Conservation (phyloP, 1,140 invertebrate genomes). For the Atopsyche davidsoni region DNA sequence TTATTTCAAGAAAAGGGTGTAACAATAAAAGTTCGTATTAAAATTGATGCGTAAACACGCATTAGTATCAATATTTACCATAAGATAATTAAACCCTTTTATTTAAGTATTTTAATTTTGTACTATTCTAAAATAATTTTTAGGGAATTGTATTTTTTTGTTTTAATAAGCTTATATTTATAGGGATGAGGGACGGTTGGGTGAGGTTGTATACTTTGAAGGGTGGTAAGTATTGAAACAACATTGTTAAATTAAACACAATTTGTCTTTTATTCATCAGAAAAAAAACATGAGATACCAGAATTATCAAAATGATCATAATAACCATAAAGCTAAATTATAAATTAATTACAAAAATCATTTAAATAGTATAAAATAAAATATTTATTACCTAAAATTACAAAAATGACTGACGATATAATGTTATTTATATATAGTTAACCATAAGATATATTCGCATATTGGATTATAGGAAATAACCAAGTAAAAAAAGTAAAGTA, state of each 20-base stretch:
- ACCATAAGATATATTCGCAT: constrained; percentile 8
- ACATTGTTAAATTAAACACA: constrained; percentile 22
- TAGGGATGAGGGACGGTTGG: too few relatives aligned
- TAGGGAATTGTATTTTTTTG: too few relatives aligned
- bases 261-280: constrained; percentile 28
- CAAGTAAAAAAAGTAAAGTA: constrained; percentile 10
- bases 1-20: too few relatives aligned
- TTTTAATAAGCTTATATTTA: too few relatives aligned
- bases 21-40: too few relatives aligned
- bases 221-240: too few relatives aligned
- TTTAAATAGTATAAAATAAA: constrained; percentile 29
- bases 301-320: constrained; percentile 23
- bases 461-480: constrained; percentile 10
- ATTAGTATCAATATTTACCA: too few relatives aligned
- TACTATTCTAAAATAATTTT: too few relatives aligned
- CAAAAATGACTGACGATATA: constrained; percentile 29
- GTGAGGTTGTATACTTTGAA: too few relatives aligned
- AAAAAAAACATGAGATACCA: constrained; percentile 30
- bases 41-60: too few relatives aligned
- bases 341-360: constrained; percentile 28
- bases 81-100: too few relatives aligned
- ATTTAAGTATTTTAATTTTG: too few relatives aligned
- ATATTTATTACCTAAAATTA: constrained; percentile 30
- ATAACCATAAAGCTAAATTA: constrained; percentile 20
- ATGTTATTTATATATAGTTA: constrained; percentile 7